Conservation (phyloP, 2,888 invertebrate genomes). For the Phyto melanocephala region DNA sequence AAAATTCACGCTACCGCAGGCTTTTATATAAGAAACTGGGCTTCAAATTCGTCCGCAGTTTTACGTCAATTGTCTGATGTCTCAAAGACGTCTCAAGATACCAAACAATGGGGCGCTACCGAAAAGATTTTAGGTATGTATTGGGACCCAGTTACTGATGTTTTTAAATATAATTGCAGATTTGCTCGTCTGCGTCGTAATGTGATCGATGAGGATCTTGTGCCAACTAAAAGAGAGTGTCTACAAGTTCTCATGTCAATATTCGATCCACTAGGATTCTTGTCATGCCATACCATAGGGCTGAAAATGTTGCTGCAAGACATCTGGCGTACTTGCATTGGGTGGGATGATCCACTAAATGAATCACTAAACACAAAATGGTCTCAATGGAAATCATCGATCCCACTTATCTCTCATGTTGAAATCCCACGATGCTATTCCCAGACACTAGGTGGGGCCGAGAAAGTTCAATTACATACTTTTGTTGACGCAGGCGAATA, state of each 20-base stretch:
- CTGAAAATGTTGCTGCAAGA: slow-evolving; percentile 54
- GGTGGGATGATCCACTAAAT: slow-evolving; percentile 43
- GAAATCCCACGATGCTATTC: slow-evolving; percentile 38
- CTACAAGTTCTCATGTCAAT: too few relatives aligned
- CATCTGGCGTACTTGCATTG: slow-evolving; percentile 41
- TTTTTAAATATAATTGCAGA: too few relatives aligned
- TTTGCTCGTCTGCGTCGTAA: too few relatives aligned
- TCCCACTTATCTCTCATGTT: slow-evolving; percentile 20
- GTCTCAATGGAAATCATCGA: slow-evolving; percentile 37
- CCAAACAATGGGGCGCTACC: slow-evolving; percentile 27
- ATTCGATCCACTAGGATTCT: too few relatives aligned
- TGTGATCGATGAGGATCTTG: too few relatives aligned
- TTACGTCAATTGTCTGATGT: slow-evolving; percentile 11
- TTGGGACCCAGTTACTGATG: slow-evolving; percentile 45
- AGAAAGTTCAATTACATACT: slow-evolving; percentile 34
- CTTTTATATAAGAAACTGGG: slow-evolving; percentile 33
- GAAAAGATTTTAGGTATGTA: slow-evolving; percentile 53
- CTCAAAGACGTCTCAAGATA: neutral
- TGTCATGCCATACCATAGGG: too few relatives aligned
- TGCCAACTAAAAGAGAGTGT: too few relatives aligned
- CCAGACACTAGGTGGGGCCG: neutral
- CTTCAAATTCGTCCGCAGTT: slow-evolving; percentile 24
- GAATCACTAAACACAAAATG: slow-evolving; percentile 33
- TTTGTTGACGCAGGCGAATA: slow-evolving; percentile 49
- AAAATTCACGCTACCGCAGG: neutral